Evolutionary conservation across 2,113 vertebrate species (phyloP), one percentile per base, ranked within the genome.

Genomic region (Oostethus manadensis): DNA sequence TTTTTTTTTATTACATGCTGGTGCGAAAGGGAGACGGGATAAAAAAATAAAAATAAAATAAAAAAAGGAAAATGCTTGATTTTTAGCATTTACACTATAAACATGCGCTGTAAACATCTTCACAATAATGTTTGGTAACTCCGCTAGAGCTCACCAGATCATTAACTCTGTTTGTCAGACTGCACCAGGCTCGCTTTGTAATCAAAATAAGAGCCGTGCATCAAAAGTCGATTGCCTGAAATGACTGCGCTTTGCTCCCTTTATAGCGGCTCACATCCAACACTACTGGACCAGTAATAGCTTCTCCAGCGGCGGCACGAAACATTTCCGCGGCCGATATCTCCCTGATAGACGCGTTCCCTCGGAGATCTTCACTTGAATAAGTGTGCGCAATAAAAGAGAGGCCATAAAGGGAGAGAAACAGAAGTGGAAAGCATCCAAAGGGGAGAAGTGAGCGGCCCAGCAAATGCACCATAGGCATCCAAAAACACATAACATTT

Each of bases 231-330:
- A 16, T 23, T 55, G 44, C 14, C 17, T 45, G 56, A 48, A 62
- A 43, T 50, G 26, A 62, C 64, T 22, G 29, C 1, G 6, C 15
- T 15, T 20, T 22, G 44, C 46, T 66, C 48, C 48, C 48, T 69
- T 70, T 56, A 48, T 58, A 45, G 62, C 49, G 2, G 45, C 60
- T 48, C 42, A 66, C 20, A 29, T 49, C 68, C 56, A 62, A 1
- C 53, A 63, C 21, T 44, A 51, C 60, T 55, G 8, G 54, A 56
- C 55, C 51, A 17, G 9, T 71, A 56, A 76, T 74, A 58, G 53
- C 49, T 77, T 29, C 60, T 60, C 22, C 68, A 74, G 68, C 59
- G 57, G 55, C 29, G 57, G 55, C 29, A 20, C 10, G 22, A 64
- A 48, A 55, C 13, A 51, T 40, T 51, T 65, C 71, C 33, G 51